Conservation (phyloP, 1,140 invertebrate species). For the Meteorus sp. region DNA sequence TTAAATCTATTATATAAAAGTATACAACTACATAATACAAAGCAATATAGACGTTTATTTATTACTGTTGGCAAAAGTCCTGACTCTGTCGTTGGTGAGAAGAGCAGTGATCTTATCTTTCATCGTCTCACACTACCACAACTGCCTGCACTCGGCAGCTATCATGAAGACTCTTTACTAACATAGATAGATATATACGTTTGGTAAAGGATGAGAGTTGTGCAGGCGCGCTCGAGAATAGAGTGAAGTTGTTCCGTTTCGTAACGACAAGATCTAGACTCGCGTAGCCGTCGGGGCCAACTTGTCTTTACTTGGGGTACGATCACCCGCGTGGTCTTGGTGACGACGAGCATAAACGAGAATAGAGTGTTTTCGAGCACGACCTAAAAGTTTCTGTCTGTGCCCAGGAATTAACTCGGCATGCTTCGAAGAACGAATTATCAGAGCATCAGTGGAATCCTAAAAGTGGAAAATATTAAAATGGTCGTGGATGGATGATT, state of each 20-base stretch:
- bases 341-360: background rate
- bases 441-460: too few species aligned
- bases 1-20: too few species aligned
- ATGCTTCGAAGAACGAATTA: conserved; percentile 11
- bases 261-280: conserved; percentile 30
- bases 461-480: too few species aligned
- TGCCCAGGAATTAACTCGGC: conserved; percentile 17
- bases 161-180: conserved; percentile 3
- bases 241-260: conserved; percentile 36
- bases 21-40: too few species aligned
- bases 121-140: conserved; percentile 14
- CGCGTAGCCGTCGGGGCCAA: conserved; percentile 17
- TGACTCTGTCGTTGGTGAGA: conserved; percentile 34
- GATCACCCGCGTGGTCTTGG: conserved; percentile 6
- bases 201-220: too few species aligned
- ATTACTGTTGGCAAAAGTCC: conserved; percentile 36
- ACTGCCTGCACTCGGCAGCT: conserved; percentile 28
- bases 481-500: too few species aligned
- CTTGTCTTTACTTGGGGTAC: conserved; percentile 11
- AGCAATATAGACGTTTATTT: too few species aligned
- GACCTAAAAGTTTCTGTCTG: conserved; percentile 13
- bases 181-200: too few species aligned
- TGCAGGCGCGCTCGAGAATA: conserved; percentile 17
- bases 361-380: background rate
- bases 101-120: conserved; percentile 25